Evolutionary conservation across 2,797 vertebrate genomes (phyloP), one percentile per base, ranked within the genome.

Genomic region (Poecile montanus): DNA sequence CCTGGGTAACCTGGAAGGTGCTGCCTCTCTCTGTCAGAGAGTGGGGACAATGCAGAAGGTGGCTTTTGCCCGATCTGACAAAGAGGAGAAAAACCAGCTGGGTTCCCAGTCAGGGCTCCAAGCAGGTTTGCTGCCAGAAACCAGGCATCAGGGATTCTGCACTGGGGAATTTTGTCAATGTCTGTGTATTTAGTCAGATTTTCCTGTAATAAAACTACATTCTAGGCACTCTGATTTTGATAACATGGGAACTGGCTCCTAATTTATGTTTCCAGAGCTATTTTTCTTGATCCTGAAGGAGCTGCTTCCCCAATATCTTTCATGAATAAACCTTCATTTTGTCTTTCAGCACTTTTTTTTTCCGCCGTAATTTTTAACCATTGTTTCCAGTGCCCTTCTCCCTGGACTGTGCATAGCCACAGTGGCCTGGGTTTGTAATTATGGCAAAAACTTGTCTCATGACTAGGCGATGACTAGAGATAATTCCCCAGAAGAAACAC

Each of bases 401-500:
- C 63, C 60, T 82, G 83, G 85, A 83, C 48, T 93, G 9, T 93
- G 90, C 91, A 74, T 50, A 85, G 87, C 44, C 65, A 76, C 89
- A 66, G 65, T 78, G 75, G 62, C 72, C 91, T 95, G 89, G 9
- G n/a, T 92, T 96, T 95, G 85, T 93, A 96, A 95, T 92, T 91
- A 93, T 32, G 81, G 87, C 65, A 91, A 84, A 96, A 94, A 83
- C 54, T 89, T 92, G 36, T 80, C 92, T 95, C 85, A 75, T 95
- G 92, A 93, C 92, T 94, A 92, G 94, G 92, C 12, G 75, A 92
- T 95, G 89, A 96, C 92, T 95, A 75, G 89, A 95, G 91, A 80
- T 85, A 92, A 97, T 93, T 93, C 94, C 93, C 92, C 86, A 91
- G 88, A 95, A 97, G 93, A 95, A 96, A 95, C 92, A 96, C 92